These are phyloP conservation scores for Anastrepha obliqua DNA, from an alignment of 1,140 invertebrate species.

Conservation along the genomic window DNA sequence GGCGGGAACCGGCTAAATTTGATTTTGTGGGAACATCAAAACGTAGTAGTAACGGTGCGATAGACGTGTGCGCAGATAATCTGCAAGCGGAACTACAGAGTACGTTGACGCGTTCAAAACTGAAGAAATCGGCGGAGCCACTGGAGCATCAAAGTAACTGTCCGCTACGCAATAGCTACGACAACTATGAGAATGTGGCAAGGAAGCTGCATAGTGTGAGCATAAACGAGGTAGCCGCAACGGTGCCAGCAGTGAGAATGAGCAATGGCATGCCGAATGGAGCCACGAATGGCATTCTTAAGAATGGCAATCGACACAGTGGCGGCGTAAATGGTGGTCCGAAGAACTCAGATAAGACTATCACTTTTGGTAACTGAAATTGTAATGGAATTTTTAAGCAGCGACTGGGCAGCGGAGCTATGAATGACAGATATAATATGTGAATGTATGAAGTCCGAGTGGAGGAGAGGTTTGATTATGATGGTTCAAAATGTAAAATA, in stretches of 20 bases:
- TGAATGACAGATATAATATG: no score
- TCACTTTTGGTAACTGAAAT: conserved; percentile 69
- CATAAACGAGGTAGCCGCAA: conserved; percentile 47
- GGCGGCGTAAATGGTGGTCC: neutral
- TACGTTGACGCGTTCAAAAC: conserved; percentile 83
- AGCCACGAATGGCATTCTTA: conserved; percentile 62
- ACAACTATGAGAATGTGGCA: conserved; percentile 10
- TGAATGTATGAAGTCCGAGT: no score
- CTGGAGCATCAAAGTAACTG: conserved; percentile 59
- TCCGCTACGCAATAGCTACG: conserved; percentile 49
- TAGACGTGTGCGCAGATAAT: conserved; percentile 79
- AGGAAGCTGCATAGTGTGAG: conserved; percentile 32
- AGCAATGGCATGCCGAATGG: conserved; percentile 15
- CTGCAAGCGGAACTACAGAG: conserved; percentile 83
- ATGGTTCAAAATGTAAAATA: neutral
- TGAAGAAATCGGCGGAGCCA: conserved; percentile 64
- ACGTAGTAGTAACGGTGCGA: conserved; percentile 63
- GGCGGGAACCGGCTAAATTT: conserved; percentile 80
- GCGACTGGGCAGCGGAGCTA: neutral
- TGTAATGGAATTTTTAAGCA: neutral
- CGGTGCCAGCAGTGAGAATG: neutral
- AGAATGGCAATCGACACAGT: conserved; percentile 64
- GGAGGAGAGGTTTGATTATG: no score
- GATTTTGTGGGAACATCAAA: conserved; percentile 81
- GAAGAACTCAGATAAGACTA: conserved; percentile 65